phyloP scores from a whole-genome alignment of 2,113 vertebrate species.

The Nycticorax nycticorax region DNA sequence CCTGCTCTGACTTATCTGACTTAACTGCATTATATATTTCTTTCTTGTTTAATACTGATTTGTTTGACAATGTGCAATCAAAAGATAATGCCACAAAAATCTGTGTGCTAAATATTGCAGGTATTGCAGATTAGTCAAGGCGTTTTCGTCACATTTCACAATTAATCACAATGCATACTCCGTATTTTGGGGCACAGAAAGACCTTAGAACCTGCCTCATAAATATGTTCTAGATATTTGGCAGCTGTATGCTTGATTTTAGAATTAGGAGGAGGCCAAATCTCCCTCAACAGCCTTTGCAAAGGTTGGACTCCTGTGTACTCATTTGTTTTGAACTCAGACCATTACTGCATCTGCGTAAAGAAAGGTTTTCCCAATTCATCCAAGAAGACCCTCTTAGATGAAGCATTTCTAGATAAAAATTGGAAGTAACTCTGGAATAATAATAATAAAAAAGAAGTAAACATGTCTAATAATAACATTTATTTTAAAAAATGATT shows the following conservation, averaged over 20 bases:
- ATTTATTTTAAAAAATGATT: not conserved
- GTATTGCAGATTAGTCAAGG: not conserved
- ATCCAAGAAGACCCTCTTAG: not conserved
- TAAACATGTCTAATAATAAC: not conserved
- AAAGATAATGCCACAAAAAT: not conserved
- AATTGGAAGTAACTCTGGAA: not conserved
- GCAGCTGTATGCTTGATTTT: not conserved
- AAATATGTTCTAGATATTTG: not conserved
- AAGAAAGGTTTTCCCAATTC: not conserved
- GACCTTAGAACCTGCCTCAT: not conserved
- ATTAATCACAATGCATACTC: not conserved
- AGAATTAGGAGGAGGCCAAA: not conserved
- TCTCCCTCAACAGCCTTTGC: not conserved
- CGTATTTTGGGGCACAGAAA: not conserved
- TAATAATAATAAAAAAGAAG: not conserved
- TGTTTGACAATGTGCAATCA: not conserved
- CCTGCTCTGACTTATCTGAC: not conserved
- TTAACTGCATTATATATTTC: not conserved
- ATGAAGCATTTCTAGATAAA: not conserved
- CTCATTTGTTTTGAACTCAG: not conserved
- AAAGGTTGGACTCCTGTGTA: not conserved
- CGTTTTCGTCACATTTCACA: not conserved
- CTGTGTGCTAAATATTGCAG: not conserved
- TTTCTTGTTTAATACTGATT: not conserved
- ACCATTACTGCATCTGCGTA: fast-evolving